Percentiles rank a stretch among this genome's conserved stretches.
These are phyloP conservation scores for Agrilus mali DNA, from an alignment of 2,888 invertebrate species.

Conservation along the genomic window DNA sequence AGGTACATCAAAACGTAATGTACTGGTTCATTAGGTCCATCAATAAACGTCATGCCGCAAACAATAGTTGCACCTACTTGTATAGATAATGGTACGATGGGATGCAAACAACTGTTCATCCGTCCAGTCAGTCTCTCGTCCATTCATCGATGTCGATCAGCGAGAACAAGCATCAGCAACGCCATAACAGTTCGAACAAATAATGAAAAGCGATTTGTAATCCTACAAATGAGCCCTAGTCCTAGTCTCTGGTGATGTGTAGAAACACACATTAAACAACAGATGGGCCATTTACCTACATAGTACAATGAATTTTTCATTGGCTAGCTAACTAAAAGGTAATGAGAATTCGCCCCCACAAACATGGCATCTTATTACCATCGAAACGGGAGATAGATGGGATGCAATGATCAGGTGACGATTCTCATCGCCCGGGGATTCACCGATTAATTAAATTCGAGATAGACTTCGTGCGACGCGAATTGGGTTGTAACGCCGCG, in stretches of 20 bases:
- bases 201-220: slow-evolving; percentile 12
- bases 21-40: too few relatives aligned
- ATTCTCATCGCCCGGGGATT: slow-evolving; percentile 8
- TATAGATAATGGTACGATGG: too few relatives aligned
- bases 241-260: too few relatives aligned
- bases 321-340: slow-evolving; percentile 8
- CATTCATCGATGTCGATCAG: too few relatives aligned
- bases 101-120: too few relatives aligned
- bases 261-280: not conserved
- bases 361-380: too few relatives aligned
- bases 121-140: too few relatives aligned
- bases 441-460: slow-evolving; percentile 9
- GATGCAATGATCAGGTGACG: slow-evolving; percentile 7
- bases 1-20: too few relatives aligned
- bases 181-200: slow-evolving; percentile 4
- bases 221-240: slow-evolving; percentile 11
- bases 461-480: slow-evolving; percentile 7
- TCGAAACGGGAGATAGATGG: too few relatives aligned
- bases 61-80: too few relatives aligned
- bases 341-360: slow-evolving; percentile 3
- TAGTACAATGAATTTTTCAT: slow-evolving; percentile 12
- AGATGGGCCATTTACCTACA: slow-evolving; percentile 11
- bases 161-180: too few relatives aligned
- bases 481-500: slow-evolving; percentile 5
- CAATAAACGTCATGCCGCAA: too few relatives aligned